A percentile compares a stretch with the other conserved stretches of the same genome.
Conservation (phyloP, 2,797 vertebrate genomes). For the Epinephelus awoara region DNA sequence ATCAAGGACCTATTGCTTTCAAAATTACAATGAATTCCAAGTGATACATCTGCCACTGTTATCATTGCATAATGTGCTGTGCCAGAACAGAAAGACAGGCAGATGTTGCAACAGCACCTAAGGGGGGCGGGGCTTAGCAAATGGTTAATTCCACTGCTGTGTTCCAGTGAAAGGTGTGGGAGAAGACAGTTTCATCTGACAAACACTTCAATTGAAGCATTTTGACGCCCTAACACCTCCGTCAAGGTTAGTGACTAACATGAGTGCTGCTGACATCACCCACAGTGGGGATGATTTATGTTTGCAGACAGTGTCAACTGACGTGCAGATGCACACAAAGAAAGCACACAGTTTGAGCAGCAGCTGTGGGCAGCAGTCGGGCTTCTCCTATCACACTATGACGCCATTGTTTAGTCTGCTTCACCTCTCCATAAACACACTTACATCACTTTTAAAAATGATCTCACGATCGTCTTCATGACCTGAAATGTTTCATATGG, state of each 20-base stretch:
- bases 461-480: slow-evolving; percentile 25
- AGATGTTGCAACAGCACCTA: slow-evolving; percentile 1
- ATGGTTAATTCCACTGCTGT: background rate
- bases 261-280: slow-evolving; percentile 48
- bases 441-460: slow-evolving; percentile 22
- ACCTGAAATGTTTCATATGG: slow-evolving; percentile 34
- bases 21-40: background rate
- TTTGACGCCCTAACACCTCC: slow-evolving; percentile 18
- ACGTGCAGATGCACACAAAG: background rate
- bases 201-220: slow-evolving; percentile 11
- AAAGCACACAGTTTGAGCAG: slow-evolving; percentile 9
- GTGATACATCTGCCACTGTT: background rate
- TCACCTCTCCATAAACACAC: slow-evolving; percentile 45
- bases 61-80: background rate
- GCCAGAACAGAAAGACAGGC: background rate
- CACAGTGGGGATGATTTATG: slow-evolving; percentile 32
- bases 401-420: slow-evolving; percentile 66
- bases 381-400: slow-evolving; percentile 53
- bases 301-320: slow-evolving; percentile 26
- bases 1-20: background rate
- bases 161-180: background rate
- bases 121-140: background rate
- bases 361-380: slow-evolving; percentile 40
- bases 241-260: slow-evolving; percentile 53
- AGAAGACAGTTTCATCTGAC: slow-evolving; percentile 8